Conservation (phyloP, 2,797 vertebrate species). For the Agapornis canus region DNA sequence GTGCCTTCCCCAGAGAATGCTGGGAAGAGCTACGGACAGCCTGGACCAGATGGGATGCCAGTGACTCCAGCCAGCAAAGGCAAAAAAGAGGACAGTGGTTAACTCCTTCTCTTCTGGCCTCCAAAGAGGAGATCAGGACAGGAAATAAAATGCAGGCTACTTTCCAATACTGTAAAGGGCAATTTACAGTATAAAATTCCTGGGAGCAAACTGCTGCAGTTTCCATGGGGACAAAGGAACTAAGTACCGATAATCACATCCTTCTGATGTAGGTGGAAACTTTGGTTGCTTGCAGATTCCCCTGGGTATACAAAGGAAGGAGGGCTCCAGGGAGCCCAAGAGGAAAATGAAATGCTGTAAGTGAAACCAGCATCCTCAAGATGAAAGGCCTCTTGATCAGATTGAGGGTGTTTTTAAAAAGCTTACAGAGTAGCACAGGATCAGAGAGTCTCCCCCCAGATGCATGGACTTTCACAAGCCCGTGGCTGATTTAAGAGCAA, state of each 20-base stretch:
- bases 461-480: not conserved
- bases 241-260: accelerated
- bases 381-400: not conserved
- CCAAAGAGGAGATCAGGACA: not conserved
- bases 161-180: not conserved
- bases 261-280: not conserved
- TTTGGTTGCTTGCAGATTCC: not conserved
- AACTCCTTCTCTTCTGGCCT: slow-evolving; percentile 42
- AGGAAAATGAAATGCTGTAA: not conserved
- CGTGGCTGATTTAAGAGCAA: not conserved
- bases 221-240: not conserved
- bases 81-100: slow-evolving; percentile 56
- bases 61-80: slow-evolving; percentile 43
- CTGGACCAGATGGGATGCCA: slow-evolving; percentile 83
- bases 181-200: not conserved
- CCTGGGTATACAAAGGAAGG: not conserved
- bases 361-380: not conserved
- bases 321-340: not conserved
- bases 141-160: not conserved
- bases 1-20: slow-evolving; percentile 73
- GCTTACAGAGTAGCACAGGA: accelerated
- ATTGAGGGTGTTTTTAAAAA: not conserved
- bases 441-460: not conserved
- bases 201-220: not conserved
- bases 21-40: slow-evolving; percentile 51